Evolutionary conservation across 2,888 invertebrate genomes (phyloP), one percentile per base, ranked within the genome.

Genomic region (Thera obeliscata): DNA sequence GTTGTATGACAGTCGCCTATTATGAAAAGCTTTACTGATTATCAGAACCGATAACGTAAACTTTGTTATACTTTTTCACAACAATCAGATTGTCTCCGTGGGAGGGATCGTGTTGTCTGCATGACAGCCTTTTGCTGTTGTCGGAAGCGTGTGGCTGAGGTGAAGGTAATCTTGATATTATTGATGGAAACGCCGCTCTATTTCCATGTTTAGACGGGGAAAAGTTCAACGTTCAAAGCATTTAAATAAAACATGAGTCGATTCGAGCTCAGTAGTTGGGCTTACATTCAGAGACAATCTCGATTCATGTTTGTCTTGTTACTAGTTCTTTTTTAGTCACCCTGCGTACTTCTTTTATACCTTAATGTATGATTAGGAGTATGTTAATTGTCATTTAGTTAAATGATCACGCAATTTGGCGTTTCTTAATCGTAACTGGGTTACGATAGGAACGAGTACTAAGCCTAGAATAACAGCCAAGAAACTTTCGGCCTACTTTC

Each of bases 151-250:
- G 57, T 9, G 9, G 7, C 9, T 49, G n/a, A 52, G 36, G 43
- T 11, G 56, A 56, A 56, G 56, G 50, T 57, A 66, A 66, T 58
- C 61, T 61, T 54, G 61, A 57, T 66, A n/a, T 38, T 54, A n/a
- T 61, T 55, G 61, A 61, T 48, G 35, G 57, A 64, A 57, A 64
- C 22, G 56, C 9, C 56, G 22, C 43, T 57, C 50, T 57, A 50
- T 56, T 57, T 64, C 63, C 41, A 64, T 57, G 9, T 52, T 41
- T 41, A 41, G 41, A 41, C 41, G 41, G 41, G 22, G 6, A 41
- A 5, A 41, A 41, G 41, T 41, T 41, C 6, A 7, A 41, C 41
- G 7, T 41, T 41, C 41, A 1, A 41, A 41, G 41, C 41, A 7
- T 41, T 5, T 41, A 7, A 41, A 41, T 41, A 41, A 4, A 41